A percentile compares a stretch with the other conserved stretches of the same genome.
phyloP scores from a whole-genome alignment of 2,113 vertebrate species.

The Pontoporia blainvillei region DNA sequence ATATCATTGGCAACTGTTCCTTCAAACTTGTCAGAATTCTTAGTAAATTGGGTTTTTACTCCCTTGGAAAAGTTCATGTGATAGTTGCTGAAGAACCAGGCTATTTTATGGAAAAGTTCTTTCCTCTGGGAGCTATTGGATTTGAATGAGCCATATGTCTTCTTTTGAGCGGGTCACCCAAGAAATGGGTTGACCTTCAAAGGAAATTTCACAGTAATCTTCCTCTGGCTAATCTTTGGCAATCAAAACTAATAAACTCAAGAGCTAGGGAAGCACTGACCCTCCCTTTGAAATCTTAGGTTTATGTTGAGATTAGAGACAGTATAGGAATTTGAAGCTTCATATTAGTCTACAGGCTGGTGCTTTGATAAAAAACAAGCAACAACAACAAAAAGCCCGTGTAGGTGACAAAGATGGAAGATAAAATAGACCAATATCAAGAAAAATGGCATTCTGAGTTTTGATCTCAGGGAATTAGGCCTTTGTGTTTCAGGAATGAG shows the following conservation, averaged over 20 bases:
- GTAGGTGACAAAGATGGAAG: not conserved
- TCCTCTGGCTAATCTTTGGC: not conserved
- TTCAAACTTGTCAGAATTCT: not conserved
- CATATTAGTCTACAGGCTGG: not conserved
- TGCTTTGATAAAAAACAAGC: not conserved
- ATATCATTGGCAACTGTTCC: not conserved
- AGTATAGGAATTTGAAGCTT: not conserved
- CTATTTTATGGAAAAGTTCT: not conserved
- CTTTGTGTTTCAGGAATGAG: not conserved
- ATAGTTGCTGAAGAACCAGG: not conserved
- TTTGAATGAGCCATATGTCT: not conserved
- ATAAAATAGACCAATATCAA: not conserved
- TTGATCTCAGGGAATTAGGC: not conserved
- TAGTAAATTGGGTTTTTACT: not conserved
- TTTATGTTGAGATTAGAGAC: not conserved
- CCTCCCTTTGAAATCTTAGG: not conserved
- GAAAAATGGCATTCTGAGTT: slow-evolving; percentile 29
- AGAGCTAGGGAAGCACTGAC: not conserved
- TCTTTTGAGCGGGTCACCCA: not conserved
- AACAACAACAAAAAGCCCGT: not conserved
- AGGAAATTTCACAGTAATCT: slow-evolving; percentile 10
- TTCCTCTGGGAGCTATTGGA: not conserved
- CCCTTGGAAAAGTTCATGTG: not conserved
- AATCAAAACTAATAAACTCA: slow-evolving; percentile 12
- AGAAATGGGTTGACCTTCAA: not conserved